Conservation (phyloP, 2,888 invertebrate species). For the Apamea anceps region DNA sequence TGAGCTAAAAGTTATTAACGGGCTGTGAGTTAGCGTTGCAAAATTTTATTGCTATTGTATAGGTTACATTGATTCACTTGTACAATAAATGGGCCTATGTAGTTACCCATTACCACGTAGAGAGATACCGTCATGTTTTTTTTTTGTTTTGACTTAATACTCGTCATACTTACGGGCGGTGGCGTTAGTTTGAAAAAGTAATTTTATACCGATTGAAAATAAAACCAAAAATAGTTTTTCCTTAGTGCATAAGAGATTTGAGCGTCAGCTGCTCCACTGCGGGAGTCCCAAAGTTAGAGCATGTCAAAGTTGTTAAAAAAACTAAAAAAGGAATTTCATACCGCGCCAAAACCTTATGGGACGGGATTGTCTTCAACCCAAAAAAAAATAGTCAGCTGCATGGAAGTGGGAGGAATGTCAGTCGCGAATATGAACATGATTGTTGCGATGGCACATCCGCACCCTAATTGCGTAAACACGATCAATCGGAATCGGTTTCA, state of each 20-base stretch:
- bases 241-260: background rate
- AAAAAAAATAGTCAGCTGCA: background rate
- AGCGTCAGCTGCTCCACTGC: background rate
- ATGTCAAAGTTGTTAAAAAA: background rate
- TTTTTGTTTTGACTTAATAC: background rate
- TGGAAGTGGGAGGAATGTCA: background rate
- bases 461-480: no score
- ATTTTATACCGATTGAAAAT: background rate
- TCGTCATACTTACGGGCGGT: background rate
- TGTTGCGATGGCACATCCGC: background rate
- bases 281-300: background rate
- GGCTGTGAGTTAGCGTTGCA: conserved; percentile 2
- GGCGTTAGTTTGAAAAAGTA: background rate
- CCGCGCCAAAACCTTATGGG: background rate
- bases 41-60: background rate
- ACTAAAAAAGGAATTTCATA: background rate
- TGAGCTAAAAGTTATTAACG: conserved; percentile 29
- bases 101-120: background rate
- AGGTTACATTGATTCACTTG: background rate
- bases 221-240: background rate
- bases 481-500: no score
- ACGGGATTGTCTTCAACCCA: background rate
- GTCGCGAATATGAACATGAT: background rate
- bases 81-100: background rate
- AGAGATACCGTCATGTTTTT: background rate